phyloP scores from a whole-genome alignment of 2,888 invertebrate genomes.

The Sesia bembeciformis region DNA sequence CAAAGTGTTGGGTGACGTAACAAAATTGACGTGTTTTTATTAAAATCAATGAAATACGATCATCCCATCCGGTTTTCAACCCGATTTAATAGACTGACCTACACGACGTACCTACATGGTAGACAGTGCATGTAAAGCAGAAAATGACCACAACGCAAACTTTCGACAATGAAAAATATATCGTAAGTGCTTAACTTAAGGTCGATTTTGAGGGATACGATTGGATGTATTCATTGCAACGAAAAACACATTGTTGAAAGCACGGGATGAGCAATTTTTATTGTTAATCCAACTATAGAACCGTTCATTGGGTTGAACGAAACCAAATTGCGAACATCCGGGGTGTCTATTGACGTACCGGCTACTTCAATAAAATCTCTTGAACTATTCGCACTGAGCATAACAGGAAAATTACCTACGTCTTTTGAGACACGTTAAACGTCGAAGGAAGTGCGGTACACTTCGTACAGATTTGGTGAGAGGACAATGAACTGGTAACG shows the following conservation, averaged over 20 bases:
- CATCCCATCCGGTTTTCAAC: slow-evolving; percentile 54
- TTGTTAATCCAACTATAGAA: slow-evolving; percentile 63
- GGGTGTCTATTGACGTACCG: slow-evolving; percentile 57
- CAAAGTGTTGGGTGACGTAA: slow-evolving; percentile 51
- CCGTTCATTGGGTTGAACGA: slow-evolving; percentile 63
- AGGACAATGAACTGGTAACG: slow-evolving; percentile 19
- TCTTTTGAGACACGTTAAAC: slow-evolving; percentile 23
- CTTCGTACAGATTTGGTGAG: slow-evolving; percentile 9
- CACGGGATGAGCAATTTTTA: slow-evolving; percentile 67
- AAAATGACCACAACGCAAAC: slow-evolving; percentile 14
- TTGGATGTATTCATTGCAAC: background rate
- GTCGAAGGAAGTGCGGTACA: slow-evolving; percentile 29
- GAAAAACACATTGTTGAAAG: slow-evolving; percentile 14
- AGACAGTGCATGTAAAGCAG: slow-evolving; percentile 4
- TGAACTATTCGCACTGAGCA: slow-evolving; percentile 33
- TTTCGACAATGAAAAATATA: slow-evolving; percentile 6
- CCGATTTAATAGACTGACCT: slow-evolving; percentile 68
- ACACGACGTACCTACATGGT: slow-evolving; percentile 37
- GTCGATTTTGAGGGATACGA: slow-evolving; percentile 3
- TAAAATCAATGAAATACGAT: slow-evolving; percentile 63
- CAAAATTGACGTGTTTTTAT: slow-evolving; percentile 42
- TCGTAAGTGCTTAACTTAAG: slow-evolving; percentile 13
- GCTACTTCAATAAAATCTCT: slow-evolving; percentile 35
- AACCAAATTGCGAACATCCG: slow-evolving; percentile 71
- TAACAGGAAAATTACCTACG: slow-evolving; percentile 47